phyloP scores from a whole-genome alignment of 37 sponge, comb jelly and placozoan genomes.

The Crambe crambe region DNA sequence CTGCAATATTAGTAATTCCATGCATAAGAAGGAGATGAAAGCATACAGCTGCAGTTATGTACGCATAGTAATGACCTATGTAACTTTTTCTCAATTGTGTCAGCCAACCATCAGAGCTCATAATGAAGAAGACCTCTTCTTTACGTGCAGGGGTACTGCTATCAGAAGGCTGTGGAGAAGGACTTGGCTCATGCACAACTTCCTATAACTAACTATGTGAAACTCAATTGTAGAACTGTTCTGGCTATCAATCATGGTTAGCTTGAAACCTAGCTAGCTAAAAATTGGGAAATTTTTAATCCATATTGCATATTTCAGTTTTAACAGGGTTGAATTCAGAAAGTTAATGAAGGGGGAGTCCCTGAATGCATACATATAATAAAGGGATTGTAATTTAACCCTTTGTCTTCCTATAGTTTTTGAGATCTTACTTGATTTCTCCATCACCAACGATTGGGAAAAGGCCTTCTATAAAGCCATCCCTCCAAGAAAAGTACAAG shows the following conservation, averaged over 20 bases:
- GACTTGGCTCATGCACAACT: constrained; percentile 83
- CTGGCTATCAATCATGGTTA: constrained; percentile 87
- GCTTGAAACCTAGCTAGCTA: background rate
- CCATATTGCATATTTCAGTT: background rate
- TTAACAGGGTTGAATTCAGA: background rate
- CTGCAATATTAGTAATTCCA: too few species aligned
- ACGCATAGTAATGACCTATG: too few species aligned
- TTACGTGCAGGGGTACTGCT: constrained; percentile 69
- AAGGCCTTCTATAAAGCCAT: constrained; percentile 58
- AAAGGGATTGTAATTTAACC: too few species aligned
- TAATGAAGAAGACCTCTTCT: too few species aligned
- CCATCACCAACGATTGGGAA: constrained; percentile 58
- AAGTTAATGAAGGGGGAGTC: background rate
- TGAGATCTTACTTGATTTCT: constrained; percentile 74
- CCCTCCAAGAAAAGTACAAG: constrained; percentile 66
- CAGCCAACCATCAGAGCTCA: too few species aligned
- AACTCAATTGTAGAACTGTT: constrained; percentile 69
- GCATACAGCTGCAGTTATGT: too few species aligned
- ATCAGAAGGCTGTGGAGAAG: constrained; percentile 47
- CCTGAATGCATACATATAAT: background rate
- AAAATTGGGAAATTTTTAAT: background rate
- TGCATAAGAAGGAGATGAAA: too few species aligned
- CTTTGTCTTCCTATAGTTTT: constrained; percentile 51
- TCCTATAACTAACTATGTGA: constrained; percentile 63
- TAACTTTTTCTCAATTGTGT: too few species aligned